Percentiles rank a stretch among this genome's conserved stretches.
These are phyloP conservation scores for Myocastor coypus DNA, from an alignment of 2,113 vertebrate genomes.

Conservation along the genomic window DNA sequence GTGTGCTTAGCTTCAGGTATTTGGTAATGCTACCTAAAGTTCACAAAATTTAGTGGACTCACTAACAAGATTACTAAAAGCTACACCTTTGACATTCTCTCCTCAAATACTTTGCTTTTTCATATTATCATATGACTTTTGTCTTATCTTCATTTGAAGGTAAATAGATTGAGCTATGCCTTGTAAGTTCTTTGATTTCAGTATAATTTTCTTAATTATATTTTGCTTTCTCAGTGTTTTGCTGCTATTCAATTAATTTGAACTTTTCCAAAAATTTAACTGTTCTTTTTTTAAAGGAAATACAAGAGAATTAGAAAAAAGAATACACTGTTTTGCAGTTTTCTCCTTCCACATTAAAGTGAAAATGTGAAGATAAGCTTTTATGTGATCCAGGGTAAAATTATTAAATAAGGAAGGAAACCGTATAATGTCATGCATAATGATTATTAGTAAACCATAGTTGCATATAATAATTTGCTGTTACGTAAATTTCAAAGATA, in stretches of 20 bases:
- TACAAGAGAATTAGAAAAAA: neutral
- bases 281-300: neutral
- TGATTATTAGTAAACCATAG: neutral
- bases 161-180: too few species aligned
- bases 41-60: too few species aligned
- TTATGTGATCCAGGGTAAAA: neutral
- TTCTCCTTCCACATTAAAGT: neutral
- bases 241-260: neutral
- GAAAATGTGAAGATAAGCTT: neutral
- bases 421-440: neutral
- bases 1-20: too few species aligned
- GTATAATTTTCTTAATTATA: too few species aligned
- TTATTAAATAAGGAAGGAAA: neutral
- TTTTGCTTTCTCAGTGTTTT: too few species aligned
- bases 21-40: too few species aligned
- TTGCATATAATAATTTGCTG: neutral
- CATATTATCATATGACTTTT: too few species aligned
- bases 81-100: too few species aligned
- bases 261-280: neutral
- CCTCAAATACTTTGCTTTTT: too few species aligned
- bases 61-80: too few species aligned
- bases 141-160: too few species aligned
- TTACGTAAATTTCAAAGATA: neutral
- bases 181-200: too few species aligned
- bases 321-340: neutral